A percentile compares a stretch with the other conserved stretches of the same genome.
These are phyloP conservation scores for Tupaia tana DNA, from an alignment of 2,113 vertebrate species.

Conservation along the genomic window DNA sequence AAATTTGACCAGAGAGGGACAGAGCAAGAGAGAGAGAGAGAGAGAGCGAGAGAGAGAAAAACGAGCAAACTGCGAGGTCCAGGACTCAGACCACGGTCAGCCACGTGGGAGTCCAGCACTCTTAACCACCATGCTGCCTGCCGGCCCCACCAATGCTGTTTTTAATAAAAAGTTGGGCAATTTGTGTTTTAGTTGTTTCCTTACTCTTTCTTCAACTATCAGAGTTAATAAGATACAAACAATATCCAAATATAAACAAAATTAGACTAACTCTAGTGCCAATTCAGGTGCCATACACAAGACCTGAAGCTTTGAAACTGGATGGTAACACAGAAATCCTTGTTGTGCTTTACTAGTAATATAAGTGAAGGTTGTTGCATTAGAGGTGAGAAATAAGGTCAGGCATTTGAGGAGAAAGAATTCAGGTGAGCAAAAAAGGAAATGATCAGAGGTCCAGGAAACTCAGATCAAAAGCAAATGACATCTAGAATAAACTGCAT, in stretches of 20 bases:
- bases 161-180: background rate
- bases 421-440: background rate
- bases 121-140: too few relatives aligned
- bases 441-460: background rate
- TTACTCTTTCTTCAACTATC: background rate
- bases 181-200: conserved; percentile 23
- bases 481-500: background rate
- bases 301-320: background rate
- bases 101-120: too few relatives aligned
- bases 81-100: too few relatives aligned
- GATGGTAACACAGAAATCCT: background rate
- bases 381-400: background rate
- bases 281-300: background rate
- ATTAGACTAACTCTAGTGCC: background rate
- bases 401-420: background rate
- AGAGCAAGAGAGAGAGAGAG: too few relatives aligned
- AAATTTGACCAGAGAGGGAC: too few relatives aligned
- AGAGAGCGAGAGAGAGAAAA: too few relatives aligned
- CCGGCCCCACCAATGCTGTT: background rate
- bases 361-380: background rate
- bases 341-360: background rate
- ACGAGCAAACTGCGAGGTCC: too few relatives aligned
- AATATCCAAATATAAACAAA: background rate
- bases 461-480: background rate
- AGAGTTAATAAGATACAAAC: background rate